Conservation (phyloP, 2,113 vertebrate species). For the Equus quagga region DNA sequence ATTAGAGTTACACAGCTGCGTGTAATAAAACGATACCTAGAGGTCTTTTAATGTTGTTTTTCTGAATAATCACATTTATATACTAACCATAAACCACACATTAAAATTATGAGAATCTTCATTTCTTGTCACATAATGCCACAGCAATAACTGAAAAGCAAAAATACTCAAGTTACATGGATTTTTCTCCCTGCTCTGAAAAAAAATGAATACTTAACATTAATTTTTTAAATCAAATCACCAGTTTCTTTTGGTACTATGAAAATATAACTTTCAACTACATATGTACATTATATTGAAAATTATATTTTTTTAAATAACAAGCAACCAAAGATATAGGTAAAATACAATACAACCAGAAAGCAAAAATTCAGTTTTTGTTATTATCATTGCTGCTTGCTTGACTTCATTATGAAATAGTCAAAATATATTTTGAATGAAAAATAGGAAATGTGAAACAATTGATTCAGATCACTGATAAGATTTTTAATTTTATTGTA, state of each 20-base stretch:
- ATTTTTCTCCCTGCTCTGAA: background rate
- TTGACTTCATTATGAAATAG: background rate
- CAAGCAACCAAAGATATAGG: background rate
- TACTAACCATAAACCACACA: background rate
- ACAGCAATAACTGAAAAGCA: background rate
- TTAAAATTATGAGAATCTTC: background rate
- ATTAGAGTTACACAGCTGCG: background rate
- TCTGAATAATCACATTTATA: background rate
- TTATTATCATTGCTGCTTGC: background rate
- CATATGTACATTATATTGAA: background rate
- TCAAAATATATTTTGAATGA: background rate
- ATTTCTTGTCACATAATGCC: background rate
- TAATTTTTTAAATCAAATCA: background rate
- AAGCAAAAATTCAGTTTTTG: background rate
- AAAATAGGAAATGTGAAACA: background rate
- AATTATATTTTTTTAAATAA: background rate
- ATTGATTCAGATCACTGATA: background rate
- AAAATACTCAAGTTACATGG: background rate
- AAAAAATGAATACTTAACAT: background rate
- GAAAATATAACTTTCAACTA: background rate
- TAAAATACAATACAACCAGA: background rate
- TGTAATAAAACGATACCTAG: background rate
- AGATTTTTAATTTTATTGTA: background rate
- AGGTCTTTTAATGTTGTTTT: background rate
- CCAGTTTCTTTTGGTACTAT: background rate